Evolutionary conservation across 1,140 invertebrate genomes (phyloP).

Genomic region (Ostrea edulis): DNA sequence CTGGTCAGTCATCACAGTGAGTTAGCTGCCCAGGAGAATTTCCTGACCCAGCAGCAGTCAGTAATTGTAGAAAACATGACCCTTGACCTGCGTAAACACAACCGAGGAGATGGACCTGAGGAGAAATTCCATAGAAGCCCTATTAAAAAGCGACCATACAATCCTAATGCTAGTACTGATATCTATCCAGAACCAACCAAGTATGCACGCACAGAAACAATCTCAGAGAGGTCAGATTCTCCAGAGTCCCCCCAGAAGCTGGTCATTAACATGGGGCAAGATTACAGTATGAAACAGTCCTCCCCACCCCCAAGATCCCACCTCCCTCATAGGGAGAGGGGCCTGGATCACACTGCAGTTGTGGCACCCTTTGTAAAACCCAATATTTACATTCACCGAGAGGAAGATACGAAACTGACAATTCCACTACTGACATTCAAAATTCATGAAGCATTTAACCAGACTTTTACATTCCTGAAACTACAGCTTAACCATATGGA

Average conservation of each 20-base stretch:
- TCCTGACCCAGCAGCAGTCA: slow-evolving; percentile 59
- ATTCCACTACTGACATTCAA: slow-evolving; percentile 70
- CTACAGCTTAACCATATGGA: slow-evolving; percentile 67
- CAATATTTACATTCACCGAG: slow-evolving; percentile 53
- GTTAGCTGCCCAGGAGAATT: background rate
- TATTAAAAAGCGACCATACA: slow-evolving; percentile 77
- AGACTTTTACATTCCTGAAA: slow-evolving; percentile 72
- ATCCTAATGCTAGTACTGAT: slow-evolving; percentile 57
- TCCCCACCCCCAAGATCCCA: slow-evolving; percentile 29
- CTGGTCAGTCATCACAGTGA: slow-evolving; percentile 34
- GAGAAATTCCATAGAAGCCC: slow-evolving; percentile 74
- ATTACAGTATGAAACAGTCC: slow-evolving; percentile 47
- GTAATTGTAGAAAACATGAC: slow-evolving; percentile 72
- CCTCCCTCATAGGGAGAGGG: slow-evolving; percentile 32
- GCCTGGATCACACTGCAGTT: slow-evolving; percentile 62
- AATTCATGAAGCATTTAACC: slow-evolving; percentile 72
- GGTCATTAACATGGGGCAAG: slow-evolving; percentile 36
- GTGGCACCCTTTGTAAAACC: slow-evolving; percentile 62
- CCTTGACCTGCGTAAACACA: slow-evolving; percentile 71
- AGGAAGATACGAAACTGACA: slow-evolving; percentile 72
- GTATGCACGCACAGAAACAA: slow-evolving; percentile 51
- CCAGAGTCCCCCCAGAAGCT: slow-evolving; percentile 43
- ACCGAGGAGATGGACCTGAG: slow-evolving; percentile 51
- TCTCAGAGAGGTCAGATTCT: background rate
- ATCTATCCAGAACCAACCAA: slow-evolving; percentile 52